phyloP scores from a whole-genome alignment of 2,113 vertebrate genomes.

The Panurus biarmicus region DNA sequence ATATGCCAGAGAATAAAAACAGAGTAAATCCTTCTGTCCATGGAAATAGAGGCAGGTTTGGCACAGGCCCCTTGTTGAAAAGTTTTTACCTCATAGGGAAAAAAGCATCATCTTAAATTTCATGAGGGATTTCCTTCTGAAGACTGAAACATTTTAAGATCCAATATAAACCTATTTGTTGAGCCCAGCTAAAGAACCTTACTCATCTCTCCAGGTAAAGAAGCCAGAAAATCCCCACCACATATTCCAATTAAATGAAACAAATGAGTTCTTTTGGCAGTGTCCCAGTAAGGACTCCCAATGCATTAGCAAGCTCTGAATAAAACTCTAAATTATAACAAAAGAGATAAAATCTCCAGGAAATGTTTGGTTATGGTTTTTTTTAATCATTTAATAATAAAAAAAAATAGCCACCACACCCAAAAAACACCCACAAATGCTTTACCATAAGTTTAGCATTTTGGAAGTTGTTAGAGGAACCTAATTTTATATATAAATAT shows the following conservation, averaged over 20 bases:
- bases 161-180: neutral
- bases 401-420: too few species aligned
- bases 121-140: neutral
- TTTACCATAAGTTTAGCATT: neutral
- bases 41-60: neutral
- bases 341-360: neutral
- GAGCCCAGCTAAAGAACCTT: neutral
- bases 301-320: neutral
- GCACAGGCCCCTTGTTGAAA: neutral
- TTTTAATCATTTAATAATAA: neutral
- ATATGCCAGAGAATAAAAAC: neutral
- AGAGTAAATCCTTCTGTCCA: neutral
- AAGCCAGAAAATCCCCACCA: neutral
- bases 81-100: neutral
- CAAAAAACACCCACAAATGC: too few species aligned
- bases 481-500: too few species aligned
- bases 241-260: neutral
- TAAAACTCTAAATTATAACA: neutral
- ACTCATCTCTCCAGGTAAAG: neutral
- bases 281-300: neutral
- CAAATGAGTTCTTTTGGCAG: neutral
- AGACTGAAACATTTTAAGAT: neutral
- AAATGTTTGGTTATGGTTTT: too few species aligned
- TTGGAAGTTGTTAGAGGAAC: neutral
- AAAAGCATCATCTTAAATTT: neutral